phyloP scores from a whole-genome alignment of 2,113 vertebrate genomes.

The Steatornis caripensis region DNA sequence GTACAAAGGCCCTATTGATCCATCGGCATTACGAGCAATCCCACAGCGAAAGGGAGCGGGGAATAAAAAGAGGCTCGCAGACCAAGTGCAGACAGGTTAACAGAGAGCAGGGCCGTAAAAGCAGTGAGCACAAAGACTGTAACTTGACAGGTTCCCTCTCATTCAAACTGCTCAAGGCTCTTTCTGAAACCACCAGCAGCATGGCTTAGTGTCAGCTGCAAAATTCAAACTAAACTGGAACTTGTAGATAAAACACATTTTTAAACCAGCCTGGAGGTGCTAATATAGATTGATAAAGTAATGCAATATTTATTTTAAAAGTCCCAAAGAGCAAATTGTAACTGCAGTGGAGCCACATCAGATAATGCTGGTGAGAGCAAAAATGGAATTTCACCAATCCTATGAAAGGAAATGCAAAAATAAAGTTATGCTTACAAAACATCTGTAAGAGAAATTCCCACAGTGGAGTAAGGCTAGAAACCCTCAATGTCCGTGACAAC shows the following conservation, averaged over 20 bases:
- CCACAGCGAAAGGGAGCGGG: neutral
- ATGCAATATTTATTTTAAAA: neutral
- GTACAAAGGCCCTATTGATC: slow-evolving; percentile 20
- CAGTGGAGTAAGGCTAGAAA: neutral
- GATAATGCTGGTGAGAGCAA: neutral
- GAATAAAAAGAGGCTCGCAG: neutral
- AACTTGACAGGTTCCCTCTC: neutral
- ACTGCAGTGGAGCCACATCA: neutral
- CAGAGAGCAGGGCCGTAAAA: neutral
- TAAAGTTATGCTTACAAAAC: neutral
- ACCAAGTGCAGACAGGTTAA: neutral
- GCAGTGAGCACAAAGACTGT: neutral
- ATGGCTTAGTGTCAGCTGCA: neutral
- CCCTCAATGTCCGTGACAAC: neutral
- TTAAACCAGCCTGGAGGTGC: neutral
- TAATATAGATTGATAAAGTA: neutral
- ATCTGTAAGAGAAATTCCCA: neutral
- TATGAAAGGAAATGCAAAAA: neutral
- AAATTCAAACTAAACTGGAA: neutral
- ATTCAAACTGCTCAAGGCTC: neutral
- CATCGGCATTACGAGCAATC: neutral
- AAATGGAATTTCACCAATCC: neutral
- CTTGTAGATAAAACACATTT: neutral
- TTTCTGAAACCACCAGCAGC: neutral
- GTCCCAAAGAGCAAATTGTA: neutral